Evolutionary conservation across 1,140 invertebrate genomes (phyloP).

Genomic region (Drosophila littoralis): DNA sequence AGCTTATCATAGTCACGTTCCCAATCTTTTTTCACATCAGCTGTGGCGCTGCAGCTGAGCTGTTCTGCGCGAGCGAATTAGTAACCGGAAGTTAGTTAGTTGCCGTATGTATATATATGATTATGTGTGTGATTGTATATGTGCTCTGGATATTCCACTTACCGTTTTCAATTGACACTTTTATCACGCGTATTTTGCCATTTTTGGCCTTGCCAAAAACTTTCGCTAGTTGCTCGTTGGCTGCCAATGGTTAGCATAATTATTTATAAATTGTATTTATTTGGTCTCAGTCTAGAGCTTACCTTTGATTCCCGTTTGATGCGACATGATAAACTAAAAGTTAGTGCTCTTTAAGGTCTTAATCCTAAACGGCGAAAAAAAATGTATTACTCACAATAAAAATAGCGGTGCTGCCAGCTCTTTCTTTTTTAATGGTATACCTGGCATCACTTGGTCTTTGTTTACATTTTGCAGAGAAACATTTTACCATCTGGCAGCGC

Average conservation of each 20-base stretch:
- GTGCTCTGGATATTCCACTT: constrained; percentile 62
- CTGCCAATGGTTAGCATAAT: constrained; percentile 68
- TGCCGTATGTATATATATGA: constrained; percentile 6
- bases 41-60: constrained; percentile 88
- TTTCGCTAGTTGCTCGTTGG: constrained; percentile 91
- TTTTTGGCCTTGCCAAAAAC: constrained; percentile 92
- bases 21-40: constrained; percentile 91
- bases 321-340: constrained; percentile 87
- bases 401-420: constrained; percentile 28
- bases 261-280: neutral
- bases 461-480: constrained; percentile 38
- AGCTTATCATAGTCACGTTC: constrained; percentile 94
- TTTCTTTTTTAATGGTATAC: neutral
- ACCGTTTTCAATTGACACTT: constrained; percentile 95
- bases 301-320: constrained; percentile 91
- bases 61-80: constrained; percentile 87
- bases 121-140: constrained; percentile 17
- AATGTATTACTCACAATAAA: constrained; percentile 65
- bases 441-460: constrained; percentile 27
- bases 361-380: constrained; percentile 47
- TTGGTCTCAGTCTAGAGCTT: neutral
- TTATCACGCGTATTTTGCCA: constrained; percentile 91
- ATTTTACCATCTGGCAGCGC: constrained; percentile 12
- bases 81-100: constrained; percentile 30
- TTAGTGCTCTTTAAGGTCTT: constrained; percentile 42